Evolutionary conservation across 2,888 invertebrate species (phyloP).

Genomic region (Caenorhabditis macrosperma): DNA sequence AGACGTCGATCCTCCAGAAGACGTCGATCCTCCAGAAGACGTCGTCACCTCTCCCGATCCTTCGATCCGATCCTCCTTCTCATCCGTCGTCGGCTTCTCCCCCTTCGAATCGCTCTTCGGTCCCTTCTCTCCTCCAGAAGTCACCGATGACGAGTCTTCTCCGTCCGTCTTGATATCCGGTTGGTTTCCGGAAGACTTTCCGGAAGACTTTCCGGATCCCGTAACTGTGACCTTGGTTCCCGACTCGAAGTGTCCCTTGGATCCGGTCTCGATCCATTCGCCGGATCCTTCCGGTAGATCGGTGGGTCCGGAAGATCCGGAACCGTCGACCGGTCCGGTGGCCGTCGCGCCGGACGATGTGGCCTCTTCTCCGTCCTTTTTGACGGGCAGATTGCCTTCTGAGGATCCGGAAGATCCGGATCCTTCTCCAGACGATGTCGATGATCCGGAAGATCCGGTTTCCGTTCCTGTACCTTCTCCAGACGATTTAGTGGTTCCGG

Average conservation of each 20-base stretch:
- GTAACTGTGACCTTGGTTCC: conserved; percentile 26
- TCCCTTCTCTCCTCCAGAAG: conserved; percentile 19
- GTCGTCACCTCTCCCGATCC: conserved; percentile 38
- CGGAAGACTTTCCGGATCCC: no score
- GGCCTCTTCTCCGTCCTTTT: conserved; percentile 6
- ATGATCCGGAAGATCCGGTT: not conserved
- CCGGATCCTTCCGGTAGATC: conserved; percentile 7
- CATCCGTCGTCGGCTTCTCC: conserved; percentile 1
- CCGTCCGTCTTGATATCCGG: conserved; percentile 41
- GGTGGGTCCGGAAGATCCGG: conserved; percentile 19
- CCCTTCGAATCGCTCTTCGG: conserved; percentile 15
- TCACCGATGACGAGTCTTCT: conserved; percentile 16
- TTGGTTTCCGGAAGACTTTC: conserved; percentile 8
- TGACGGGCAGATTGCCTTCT: not conserved
- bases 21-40: conserved; percentile 35
- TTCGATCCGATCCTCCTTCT: conserved; percentile 3
- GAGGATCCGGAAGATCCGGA: not conserved
- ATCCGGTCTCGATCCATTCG: conserved; percentile 29
- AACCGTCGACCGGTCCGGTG: not conserved
- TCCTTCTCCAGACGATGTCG: not conserved
- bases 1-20: not conserved
- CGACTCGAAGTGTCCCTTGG: conserved; percentile 34
- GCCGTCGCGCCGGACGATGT: conserved; percentile 9
- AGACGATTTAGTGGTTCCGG: not conserved
- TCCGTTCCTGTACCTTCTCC: conserved; percentile 26